Percentiles rank a stretch among this genome's conserved stretches.
These are phyloP conservation scores for Cephus pygmeus DNA, from an alignment of 2,888 invertebrate species.

Conservation along the genomic window DNA sequence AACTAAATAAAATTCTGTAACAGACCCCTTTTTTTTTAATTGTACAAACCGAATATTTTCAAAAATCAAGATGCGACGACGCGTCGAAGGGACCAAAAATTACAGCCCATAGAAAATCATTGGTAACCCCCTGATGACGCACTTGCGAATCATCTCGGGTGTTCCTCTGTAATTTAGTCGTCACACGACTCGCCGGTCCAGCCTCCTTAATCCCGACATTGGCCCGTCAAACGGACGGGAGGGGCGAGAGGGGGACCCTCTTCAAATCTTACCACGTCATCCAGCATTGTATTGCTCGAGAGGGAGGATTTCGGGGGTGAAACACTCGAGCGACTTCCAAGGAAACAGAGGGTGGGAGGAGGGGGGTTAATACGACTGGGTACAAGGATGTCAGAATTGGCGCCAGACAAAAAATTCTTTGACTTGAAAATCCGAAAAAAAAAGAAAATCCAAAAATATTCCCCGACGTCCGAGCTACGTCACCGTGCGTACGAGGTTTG, in stretches of 20 bases:
- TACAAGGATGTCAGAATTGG: neutral
- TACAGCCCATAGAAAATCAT: neutral
- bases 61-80: neutral
- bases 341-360: neutral
- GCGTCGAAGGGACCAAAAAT: neutral
- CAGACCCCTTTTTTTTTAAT: neutral
- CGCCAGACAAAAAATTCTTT: neutral
- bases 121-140: neutral
- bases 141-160: neutral
- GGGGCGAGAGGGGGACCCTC: slow-evolving; percentile 5
- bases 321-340: slow-evolving; percentile 5
- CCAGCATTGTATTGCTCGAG: slow-evolving; percentile 10
- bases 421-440: neutral
- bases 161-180: slow-evolving; percentile 6
- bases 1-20: neutral
- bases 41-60: neutral
- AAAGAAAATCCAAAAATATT: neutral
- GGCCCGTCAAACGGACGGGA: neutral
- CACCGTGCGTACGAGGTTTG: slow-evolving; percentile 17
- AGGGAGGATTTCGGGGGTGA: neutral
- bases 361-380: neutral
- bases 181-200: neutral
- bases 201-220: neutral
- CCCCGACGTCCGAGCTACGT: neutral
- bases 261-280: slow-evolving; percentile 19